Evolutionary conservation across 2,797 vertebrate species (phyloP), one percentile per base, ranked within the genome.

Genomic region (Dendrocincla fuliginosa): DNA sequence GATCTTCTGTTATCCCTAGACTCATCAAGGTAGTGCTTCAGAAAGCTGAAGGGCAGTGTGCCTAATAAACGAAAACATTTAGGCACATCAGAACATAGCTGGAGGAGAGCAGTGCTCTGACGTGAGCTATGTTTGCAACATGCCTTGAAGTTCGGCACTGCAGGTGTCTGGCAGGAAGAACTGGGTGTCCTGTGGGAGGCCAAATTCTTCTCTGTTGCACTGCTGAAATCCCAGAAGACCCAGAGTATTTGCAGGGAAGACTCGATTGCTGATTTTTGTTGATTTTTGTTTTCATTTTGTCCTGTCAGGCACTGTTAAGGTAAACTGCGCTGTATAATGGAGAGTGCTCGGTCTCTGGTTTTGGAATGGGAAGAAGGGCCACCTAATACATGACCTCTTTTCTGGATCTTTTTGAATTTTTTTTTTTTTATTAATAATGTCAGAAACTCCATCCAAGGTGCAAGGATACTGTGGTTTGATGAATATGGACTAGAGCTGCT

Each of bases 1-100:
- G 84, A 92, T 60, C 82, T 92, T 94, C 89, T 88, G 55, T 91
- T 96, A 95, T 93, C 86, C 33, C 33, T 78, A 24, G 75, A 52
- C 79, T 90, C 83, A 92, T 94, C 93, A 90, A 90, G 79, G 82
- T 93, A 53, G 46, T 71, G 71, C 67, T 92, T 87, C 79, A 84
- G 84, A 68, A 69, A 74, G 89, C 70, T 90, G 91, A 91, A 96
- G 87, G 68, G 69, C 87, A 88, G 5, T 57, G 50, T 91, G 56
- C 81, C 39, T 91, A 41, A 69, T 67, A 56, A 78, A 83, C 84
- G 16, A 69, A 77, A 63, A 73, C 4, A 55, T 55, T 75, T 71
- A 28, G 32, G 56, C 50, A 22, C n/a, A 47, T 4, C 5, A 67
- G 56, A 93, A 60, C 56, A 24, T 50, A 64, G 82, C 87, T 90